These are phyloP conservation scores for Strigamia maritima DNA, from an alignment of 2,888 invertebrate genomes.

Conservation along the genomic window DNA sequence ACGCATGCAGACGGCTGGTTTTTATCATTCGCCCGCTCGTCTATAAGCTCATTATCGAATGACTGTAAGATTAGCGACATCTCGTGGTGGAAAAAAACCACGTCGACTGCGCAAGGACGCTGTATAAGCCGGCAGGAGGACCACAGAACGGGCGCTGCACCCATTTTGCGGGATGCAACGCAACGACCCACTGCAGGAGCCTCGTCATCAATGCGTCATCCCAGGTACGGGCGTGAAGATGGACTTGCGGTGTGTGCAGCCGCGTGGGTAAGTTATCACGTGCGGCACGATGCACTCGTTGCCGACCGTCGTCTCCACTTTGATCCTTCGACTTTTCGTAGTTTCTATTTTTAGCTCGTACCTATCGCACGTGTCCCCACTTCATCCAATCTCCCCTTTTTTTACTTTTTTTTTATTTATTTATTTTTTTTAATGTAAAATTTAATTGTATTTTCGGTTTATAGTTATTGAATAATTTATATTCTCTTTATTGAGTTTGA, in stretches of 20 bases:
- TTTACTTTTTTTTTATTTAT: neutral
- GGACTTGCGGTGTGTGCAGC: neutral
- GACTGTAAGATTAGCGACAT: neutral
- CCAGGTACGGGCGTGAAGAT: neutral
- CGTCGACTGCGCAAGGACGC: neutral
- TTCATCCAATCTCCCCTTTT: neutral
- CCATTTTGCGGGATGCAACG: neutral
- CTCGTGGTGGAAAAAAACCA: neutral
- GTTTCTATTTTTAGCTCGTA: neutral
- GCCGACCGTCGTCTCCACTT: neutral
- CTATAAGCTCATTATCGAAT: too few species aligned
- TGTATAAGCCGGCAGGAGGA: neutral
- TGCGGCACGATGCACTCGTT: neutral
- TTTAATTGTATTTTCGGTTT: neutral
- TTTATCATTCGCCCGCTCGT: neutral
- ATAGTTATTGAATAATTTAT: too few species aligned
- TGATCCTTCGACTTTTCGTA: neutral
- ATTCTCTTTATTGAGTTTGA: too few species aligned
- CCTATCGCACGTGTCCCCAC: neutral
- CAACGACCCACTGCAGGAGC: neutral
- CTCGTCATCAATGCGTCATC: slow-evolving; percentile 4
- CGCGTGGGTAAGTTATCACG: neutral
- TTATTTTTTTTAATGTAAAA: neutral
- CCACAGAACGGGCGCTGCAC: neutral
- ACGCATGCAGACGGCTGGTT: neutral